A percentile compares a stretch with the other conserved stretches of the same genome.
Evolutionary conservation across 2,888 invertebrate species (phyloP).

Genomic region (Drosophila birchii): DNA sequence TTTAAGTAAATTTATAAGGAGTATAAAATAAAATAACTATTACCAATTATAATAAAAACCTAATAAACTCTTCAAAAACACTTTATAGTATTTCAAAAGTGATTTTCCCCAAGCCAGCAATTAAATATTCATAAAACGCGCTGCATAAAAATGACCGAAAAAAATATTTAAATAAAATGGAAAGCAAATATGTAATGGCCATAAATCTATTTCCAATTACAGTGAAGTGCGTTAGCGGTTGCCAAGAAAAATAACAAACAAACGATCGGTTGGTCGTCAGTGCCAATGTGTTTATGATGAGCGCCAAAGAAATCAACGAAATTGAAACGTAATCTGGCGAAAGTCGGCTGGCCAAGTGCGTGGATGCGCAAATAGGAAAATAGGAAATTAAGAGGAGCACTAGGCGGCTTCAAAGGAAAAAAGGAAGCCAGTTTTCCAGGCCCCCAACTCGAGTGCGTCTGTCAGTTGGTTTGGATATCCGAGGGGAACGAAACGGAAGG

Average conservation of each 20-base stretch:
- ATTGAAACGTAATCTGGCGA: slow-evolving; percentile 75
- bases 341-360: slow-evolving; percentile 48
- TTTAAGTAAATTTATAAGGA: no score
- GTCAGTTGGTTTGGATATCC: slow-evolving; percentile 22
- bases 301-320: slow-evolving; percentile 46
- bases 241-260: slow-evolving; percentile 31
- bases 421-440: slow-evolving; percentile 47
- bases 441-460: slow-evolving; percentile 11
- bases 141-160: neutral
- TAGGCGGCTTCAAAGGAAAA: slow-evolving; percentile 61
- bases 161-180: slow-evolving; percentile 19
- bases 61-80: neutral
- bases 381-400: slow-evolving; percentile 35
- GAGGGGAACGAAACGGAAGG: slow-evolving; percentile 43
- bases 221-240: slow-evolving; percentile 42
- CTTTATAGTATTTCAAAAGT: neutral
- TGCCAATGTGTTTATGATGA: slow-evolving; percentile 40
- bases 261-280: slow-evolving; percentile 1
- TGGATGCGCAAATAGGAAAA: slow-evolving; percentile 27
- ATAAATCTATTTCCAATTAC: slow-evolving; percentile 46
- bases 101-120: neutral
- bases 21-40: neutral
- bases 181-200: slow-evolving; percentile 25
- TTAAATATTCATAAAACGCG: slow-evolving; percentile 24
- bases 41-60: neutral